Percentiles rank a stretch among this genome's conserved stretches.
Evolutionary conservation across 2,888 invertebrate species (phyloP).

Genomic region (Eudasyphora cyanicolor): DNA sequence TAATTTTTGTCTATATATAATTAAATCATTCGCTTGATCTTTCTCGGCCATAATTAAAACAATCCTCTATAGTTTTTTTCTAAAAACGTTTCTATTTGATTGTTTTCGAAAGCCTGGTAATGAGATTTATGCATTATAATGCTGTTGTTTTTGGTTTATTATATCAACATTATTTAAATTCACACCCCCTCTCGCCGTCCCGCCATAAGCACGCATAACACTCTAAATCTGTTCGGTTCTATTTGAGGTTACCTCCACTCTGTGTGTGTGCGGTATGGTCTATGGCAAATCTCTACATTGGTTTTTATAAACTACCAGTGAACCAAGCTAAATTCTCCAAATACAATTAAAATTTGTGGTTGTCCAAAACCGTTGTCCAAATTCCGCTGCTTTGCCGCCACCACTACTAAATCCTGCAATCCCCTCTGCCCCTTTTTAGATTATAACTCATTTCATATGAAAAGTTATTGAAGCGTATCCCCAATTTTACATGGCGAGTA

Average conservation of each 20-base stretch:
- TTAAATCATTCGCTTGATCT: too few relatives aligned
- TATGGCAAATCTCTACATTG: not conserved
- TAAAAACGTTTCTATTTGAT: not conserved
- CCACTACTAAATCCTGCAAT: not conserved
- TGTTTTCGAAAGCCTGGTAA: not conserved
- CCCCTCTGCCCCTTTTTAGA: not conserved
- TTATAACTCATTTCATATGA: not conserved
- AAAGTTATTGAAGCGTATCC: not conserved
- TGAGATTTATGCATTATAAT: slow-evolving; percentile 11
- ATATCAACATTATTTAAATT: slow-evolving; percentile 13
- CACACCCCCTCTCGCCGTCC: not conserved
- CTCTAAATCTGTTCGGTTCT: slow-evolving; percentile 9
- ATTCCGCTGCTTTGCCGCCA: not conserved
- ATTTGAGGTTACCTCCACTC: not conserved
- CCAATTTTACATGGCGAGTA: too few relatives aligned
- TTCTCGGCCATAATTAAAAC: too few relatives aligned
- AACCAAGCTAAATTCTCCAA: not conserved
- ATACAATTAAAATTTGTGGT: slow-evolving; percentile 33
- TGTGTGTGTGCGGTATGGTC: not conserved
- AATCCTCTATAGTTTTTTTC: not conserved
- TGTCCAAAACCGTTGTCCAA: slow-evolving; percentile 1
- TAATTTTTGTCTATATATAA: too few relatives aligned
- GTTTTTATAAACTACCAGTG: not conserved
- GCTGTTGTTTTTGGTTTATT: not conserved
- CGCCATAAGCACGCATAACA: not conserved